Conservation (phyloP, 2,797 vertebrate genomes). For the Channa striata region DNA sequence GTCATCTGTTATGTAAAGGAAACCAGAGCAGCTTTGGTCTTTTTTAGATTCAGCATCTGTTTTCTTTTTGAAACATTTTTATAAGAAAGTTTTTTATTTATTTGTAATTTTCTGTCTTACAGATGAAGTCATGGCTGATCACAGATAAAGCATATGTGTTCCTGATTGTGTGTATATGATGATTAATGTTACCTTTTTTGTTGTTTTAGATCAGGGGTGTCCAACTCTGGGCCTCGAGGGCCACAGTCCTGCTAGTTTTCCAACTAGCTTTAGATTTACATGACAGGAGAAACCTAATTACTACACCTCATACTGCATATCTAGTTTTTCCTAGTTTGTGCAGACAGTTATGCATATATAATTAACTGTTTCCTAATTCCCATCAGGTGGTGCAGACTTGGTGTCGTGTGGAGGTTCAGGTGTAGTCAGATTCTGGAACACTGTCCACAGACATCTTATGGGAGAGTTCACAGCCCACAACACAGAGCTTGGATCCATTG, state of each 20-base stretch:
- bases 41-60: not conserved
- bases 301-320: not conserved
- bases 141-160: too few species aligned
- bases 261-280: not conserved
- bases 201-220: too few species aligned
- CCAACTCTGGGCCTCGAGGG: too few species aligned
- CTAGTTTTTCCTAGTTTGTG: too few species aligned
- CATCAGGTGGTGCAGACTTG: slow-evolving; percentile 78
- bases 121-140: too few species aligned
- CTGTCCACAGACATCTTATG: slow-evolving; percentile 64
- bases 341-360: too few species aligned
- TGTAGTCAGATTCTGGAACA: slow-evolving; percentile 83
- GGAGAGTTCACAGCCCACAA: slow-evolving; percentile 81
- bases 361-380: slow-evolving; percentile 3
- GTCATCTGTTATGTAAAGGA: not conserved
- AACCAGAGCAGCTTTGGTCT: not conserved
- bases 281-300: not conserved
- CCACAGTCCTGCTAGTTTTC: too few species aligned
- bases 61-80: not conserved
- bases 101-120: not conserved
- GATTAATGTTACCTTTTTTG: too few species aligned
- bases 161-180: too few species aligned
- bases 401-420: slow-evolving; percentile 83
- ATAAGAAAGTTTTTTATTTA: too few species aligned
- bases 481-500: slow-evolving; percentile 71